Conservation (phyloP, 2,113 vertebrate genomes). For the Leptobrachium leishanense region DNA sequence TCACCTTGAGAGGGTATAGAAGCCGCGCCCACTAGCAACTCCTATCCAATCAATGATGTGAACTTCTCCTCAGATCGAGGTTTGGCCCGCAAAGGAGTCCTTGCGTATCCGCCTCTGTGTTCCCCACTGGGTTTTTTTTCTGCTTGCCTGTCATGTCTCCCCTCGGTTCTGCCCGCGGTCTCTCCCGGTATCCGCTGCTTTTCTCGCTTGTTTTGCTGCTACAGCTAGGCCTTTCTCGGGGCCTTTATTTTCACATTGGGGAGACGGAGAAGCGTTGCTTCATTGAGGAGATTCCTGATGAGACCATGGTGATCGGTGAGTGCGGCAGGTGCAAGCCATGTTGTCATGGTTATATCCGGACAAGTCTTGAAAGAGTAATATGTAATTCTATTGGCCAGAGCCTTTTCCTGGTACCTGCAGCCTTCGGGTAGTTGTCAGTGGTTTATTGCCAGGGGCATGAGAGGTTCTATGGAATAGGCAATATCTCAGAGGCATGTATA, state of each 20-base stretch:
- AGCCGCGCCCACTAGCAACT: not conserved
- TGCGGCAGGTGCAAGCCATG: not conserved
- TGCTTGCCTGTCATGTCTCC: conserved; percentile 34
- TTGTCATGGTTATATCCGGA: not conserved
- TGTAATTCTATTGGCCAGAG: no score
- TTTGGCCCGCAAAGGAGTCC: conserved; percentile 16
- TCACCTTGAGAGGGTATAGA: not conserved
- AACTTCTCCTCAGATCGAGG: not conserved
- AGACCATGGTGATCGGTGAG: conserved; percentile 94
- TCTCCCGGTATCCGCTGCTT: not conserved
- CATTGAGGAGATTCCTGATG: conserved; percentile 91
- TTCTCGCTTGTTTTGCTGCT: conserved; percentile 36
- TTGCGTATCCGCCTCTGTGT: not conserved
- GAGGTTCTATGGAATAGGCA: no score
- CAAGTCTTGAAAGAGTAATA: no score
- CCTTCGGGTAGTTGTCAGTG: no score
- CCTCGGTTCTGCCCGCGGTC: conserved; percentile 3
- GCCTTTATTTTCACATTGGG: conserved; percentile 88
- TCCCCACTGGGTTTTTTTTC: not conserved
- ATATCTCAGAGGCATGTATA: no score
- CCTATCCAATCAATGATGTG: not conserved
- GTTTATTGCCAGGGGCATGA: no score
- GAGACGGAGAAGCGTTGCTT: conserved; percentile 94
- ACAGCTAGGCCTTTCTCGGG: conserved; percentile 51
- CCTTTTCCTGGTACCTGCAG: no score